Conservation (phyloP, 2,797 vertebrate species). For the Sebastolobus alascanus region DNA sequence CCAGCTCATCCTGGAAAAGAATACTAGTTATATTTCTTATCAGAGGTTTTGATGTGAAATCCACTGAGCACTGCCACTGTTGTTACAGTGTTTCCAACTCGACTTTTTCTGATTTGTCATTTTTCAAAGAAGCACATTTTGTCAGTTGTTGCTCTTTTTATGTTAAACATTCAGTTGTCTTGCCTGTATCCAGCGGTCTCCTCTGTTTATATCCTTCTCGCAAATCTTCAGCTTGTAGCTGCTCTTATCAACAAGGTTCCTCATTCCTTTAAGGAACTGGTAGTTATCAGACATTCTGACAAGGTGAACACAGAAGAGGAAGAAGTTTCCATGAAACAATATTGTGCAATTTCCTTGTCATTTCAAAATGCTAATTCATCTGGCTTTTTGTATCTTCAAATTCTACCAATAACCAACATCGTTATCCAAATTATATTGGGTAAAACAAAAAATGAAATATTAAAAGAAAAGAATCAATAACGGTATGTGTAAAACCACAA, state of each 20-base stretch:
- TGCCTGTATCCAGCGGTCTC: conserved; percentile 96
- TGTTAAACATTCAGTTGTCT: neutral
- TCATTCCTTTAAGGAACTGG: conserved; percentile 86
- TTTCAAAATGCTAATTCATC: neutral
- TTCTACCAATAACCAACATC: neutral
- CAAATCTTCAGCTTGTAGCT: conserved; percentile 87
- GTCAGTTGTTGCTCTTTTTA: neutral
- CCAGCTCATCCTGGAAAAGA: conserved; percentile 91
- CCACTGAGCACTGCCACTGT: neutral
- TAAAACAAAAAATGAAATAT: neutral
- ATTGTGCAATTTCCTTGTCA: neutral
- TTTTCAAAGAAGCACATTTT: neutral
- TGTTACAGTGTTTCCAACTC: neutral
- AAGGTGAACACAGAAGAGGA: conserved; percentile 9
- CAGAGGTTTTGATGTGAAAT: neutral
- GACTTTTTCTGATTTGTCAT: neutral
- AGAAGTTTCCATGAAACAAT: neutral
- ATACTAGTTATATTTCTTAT: neutral
- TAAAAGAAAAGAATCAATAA: neutral
- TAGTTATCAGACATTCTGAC: conserved; percentile 86
- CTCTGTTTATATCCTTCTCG: conserved; percentile 79
- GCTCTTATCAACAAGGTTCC: conserved; percentile 73
- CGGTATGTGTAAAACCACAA: neutral
- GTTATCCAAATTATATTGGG: neutral
- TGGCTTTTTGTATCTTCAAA: neutral